Evolutionary conservation across 2,888 invertebrate genomes (phyloP).

Genomic region (Metacarcinus magister): DNA sequence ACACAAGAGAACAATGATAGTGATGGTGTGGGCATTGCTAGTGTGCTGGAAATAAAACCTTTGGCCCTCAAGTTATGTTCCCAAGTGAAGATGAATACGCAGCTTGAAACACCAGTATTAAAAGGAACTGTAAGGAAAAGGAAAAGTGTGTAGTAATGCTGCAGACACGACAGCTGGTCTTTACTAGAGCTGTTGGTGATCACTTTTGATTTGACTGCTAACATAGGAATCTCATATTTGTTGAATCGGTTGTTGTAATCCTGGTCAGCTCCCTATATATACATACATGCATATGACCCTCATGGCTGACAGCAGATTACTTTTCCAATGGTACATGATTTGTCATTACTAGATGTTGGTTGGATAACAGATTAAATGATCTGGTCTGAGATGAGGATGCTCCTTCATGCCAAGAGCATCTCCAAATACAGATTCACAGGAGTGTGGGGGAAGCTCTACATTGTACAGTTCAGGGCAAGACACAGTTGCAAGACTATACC

Average conservation of each 20-base stretch:
- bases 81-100: too few species aligned
- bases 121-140: too few species aligned
- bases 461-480: constrained; percentile 26
- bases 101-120: too few species aligned
- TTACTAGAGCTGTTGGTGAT: too few species aligned
- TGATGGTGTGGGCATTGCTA: too few species aligned
- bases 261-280: neutral
- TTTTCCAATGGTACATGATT: neutral
- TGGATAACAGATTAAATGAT: neutral
- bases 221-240: neutral
- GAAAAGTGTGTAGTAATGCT: too few species aligned
- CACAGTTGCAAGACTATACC: neutral
- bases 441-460: constrained; percentile 27
- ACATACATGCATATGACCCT: neutral
- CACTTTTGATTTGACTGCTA: neutral
- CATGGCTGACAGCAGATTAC: neutral
- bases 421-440: constrained; percentile 15
- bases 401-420: neutral
- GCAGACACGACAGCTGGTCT: too few species aligned
- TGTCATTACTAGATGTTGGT: neutral
- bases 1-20: too few species aligned
- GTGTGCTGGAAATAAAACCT: too few species aligned
- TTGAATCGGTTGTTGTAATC: neutral
- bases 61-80: too few species aligned
- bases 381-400: neutral